These are phyloP conservation scores for Electrona antarctica DNA, from an alignment of 2,113 vertebrate genomes.

Conservation along the genomic window DNA sequence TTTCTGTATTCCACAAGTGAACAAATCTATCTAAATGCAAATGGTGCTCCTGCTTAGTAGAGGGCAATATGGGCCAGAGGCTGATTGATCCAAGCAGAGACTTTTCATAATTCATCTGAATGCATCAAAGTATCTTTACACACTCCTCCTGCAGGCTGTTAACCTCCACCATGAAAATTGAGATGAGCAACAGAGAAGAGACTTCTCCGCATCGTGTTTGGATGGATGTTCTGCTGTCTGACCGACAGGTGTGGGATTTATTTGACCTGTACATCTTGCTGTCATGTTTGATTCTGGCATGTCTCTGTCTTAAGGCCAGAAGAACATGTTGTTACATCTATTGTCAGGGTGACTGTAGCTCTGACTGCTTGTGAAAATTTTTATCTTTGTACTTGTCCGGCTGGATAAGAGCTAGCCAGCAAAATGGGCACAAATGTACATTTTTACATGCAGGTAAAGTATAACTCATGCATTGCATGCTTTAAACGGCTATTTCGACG, in stretches of 20 bases:
- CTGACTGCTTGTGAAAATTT: no score
- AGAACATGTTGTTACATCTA: no score
- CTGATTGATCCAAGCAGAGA: slow-evolving; percentile 35
- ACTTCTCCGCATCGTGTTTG: slow-evolving; percentile 22
- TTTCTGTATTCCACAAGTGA: slow-evolving; percentile 45
- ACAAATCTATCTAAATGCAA: slow-evolving; percentile 68
- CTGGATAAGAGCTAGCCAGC: no score
- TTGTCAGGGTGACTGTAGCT: no score
- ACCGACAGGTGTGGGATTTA: slow-evolving; percentile 1
- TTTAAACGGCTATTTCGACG: no score
- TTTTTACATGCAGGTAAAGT: no score
- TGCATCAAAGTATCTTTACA: slow-evolving; percentile 39
- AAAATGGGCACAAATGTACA: no score
- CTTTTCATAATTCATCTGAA: slow-evolving; percentile 41
- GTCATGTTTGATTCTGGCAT: no score
- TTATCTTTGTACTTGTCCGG: no score
- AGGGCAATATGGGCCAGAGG: slow-evolving; percentile 26
- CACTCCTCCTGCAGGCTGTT: slow-evolving; percentile 28
- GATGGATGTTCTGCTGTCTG: slow-evolving; percentile 13
- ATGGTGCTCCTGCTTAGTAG: slow-evolving; percentile 45
- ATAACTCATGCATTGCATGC: no score
- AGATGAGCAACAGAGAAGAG: slow-evolving; percentile 4
- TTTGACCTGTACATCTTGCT: no score
- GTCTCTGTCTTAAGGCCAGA: no score
- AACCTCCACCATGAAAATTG: slow-evolving; percentile 26